A percentile compares a stretch with the other conserved stretches of the same genome.
Evolutionary conservation across 2,113 vertebrate genomes (phyloP).

Genomic region (Progne subis): DNA sequence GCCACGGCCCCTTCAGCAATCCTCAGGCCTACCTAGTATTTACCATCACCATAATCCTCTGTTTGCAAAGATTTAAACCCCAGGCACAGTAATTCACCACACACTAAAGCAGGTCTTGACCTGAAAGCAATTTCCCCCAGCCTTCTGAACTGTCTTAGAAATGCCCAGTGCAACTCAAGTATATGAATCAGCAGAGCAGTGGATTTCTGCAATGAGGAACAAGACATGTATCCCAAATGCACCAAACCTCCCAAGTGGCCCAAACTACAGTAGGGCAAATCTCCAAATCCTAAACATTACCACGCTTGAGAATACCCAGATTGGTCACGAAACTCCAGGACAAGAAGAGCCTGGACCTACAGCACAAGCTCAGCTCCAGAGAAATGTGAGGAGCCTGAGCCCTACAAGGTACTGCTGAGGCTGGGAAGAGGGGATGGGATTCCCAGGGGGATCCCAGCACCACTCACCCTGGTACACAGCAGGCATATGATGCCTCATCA

Average conservation of each 20-base stretch:
- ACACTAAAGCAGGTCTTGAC: slow-evolving; percentile 55
- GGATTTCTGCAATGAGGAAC: background rate
- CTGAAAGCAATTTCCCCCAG: slow-evolving; percentile 37
- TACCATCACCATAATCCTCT: slow-evolving; percentile 55
- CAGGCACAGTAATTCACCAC: slow-evolving; percentile 29
- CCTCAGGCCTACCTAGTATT: slow-evolving; percentile 13
- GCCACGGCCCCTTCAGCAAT: background rate
- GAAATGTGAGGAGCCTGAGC: background rate
- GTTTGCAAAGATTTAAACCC: slow-evolving; percentile 61
- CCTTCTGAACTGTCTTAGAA: background rate
- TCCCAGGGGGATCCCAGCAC: slow-evolving; percentile 9
- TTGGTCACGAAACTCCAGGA: background rate
- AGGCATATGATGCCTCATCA: background rate
- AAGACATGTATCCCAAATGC: background rate
- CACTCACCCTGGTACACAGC: background rate
- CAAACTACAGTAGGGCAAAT: background rate
- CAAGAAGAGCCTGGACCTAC: rapidly evolving
- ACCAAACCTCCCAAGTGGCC: background rate
- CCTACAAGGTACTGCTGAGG: background rate
- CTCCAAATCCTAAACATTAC: background rate
- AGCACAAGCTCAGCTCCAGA: background rate
- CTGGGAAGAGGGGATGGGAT: background rate
- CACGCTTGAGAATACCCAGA: background rate
- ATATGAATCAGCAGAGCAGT: background rate
- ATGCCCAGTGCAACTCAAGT: background rate